Base-by-base conservation (phyloP, 1,140 invertebrate species). In the Ceratitis capitata region DNA sequence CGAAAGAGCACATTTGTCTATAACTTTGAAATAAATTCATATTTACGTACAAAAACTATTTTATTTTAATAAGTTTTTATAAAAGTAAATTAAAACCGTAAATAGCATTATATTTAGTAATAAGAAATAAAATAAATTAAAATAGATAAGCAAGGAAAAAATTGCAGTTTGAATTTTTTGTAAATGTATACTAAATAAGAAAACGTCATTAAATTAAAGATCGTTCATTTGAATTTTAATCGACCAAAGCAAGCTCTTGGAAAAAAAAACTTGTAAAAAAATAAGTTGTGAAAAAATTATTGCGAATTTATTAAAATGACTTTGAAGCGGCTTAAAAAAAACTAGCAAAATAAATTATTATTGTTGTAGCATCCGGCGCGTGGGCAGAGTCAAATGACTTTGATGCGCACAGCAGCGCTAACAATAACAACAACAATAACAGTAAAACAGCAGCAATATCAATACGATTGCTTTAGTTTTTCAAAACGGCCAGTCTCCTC, bases 191-290 rank as follows among this genome's bases (percentile, higher is more conserved):
- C n/a, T n/a, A n/a, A n/a, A n/a, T n/a, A n/a, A n/a, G n/a, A n/a
- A n/a, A n/a, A n/a, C n/a, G n/a, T n/a, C n/a, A n/a, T n/a, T n/a
- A n/a, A n/a, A n/a, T n/a, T n/a, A n/a, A n/a, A n/a, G n/a, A n/a
- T n/a, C n/a, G n/a, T n/a, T n/a, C n/a, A 26, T 78, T 10, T 78
- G 39, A 78, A 26, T 78, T 78, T 78, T 78, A 45, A 78, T 26
- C 69, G 69, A 78, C 69, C 69, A 78, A 45, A 45, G 45, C 69
- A 45, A n/a, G n/a, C n/a, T 19, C 23, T 12, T 45, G 7, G 32
- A 78, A 45, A 23, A 19, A 10, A 78, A 78, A 74, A 61, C 6
- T 19, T 7, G n/a, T 35, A 35, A 42, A 32, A 47, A 74, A 19
- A 42, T 14, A 26, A 3, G n/a, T n/a, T n/a, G n/a, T n/a, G n/a